A percentile compares a stretch with the other conserved stretches of the same genome.
phyloP scores from a whole-genome alignment of 2,797 vertebrate species.

The Neosilurus hyrtlii region DNA sequence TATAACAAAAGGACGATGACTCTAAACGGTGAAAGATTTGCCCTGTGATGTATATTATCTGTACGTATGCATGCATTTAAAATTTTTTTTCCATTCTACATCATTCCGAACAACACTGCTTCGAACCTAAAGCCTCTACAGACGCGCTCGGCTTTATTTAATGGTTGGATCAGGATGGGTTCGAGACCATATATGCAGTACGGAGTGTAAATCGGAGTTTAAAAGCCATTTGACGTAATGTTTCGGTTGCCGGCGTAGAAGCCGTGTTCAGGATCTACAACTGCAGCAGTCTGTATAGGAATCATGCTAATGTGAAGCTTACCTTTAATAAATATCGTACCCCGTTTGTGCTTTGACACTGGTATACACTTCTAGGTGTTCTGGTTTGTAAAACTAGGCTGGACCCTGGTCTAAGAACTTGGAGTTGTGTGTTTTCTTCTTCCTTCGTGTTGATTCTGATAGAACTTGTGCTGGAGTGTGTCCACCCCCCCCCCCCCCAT shows the following conservation, averaged over 20 bases:
- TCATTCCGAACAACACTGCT: neutral
- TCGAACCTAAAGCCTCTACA: slow-evolving; percentile 9
- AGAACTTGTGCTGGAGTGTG: slow-evolving; percentile 10
- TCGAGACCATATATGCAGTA: slow-evolving; percentile 37
- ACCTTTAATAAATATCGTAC: slow-evolving; percentile 14
- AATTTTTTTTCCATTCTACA: slow-evolving; percentile 12
- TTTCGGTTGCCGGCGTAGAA: slow-evolving; percentile 33
- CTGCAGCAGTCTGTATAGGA: slow-evolving; percentile 26
- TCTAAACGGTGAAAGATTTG: neutral
- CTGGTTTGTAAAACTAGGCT: slow-evolving; percentile 46
- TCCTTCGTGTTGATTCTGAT: slow-evolving; percentile 22
- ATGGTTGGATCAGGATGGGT: slow-evolving; percentile 8
- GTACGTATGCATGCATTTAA: slow-evolving; percentile 12
- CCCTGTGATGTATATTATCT: slow-evolving; percentile 1
- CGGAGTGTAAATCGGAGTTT: slow-evolving; percentile 28
- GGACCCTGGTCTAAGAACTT: slow-evolving; percentile 38
- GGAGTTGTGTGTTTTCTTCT: slow-evolving; percentile 18
- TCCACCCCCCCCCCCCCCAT: too few species aligned
- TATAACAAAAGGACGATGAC: neutral
- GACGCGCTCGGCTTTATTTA: slow-evolving; percentile 25
- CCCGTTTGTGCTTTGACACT: slow-evolving; percentile 34
- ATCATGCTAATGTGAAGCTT: slow-evolving; percentile 40
- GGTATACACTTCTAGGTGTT: slow-evolving; percentile 38
- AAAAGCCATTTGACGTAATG: slow-evolving; percentile 45
- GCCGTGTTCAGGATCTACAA: slow-evolving; percentile 23